These are phyloP conservation scores for Sepiola atlantica DNA, from an alignment of 2,888 invertebrate species.

Conservation along the genomic window DNA sequence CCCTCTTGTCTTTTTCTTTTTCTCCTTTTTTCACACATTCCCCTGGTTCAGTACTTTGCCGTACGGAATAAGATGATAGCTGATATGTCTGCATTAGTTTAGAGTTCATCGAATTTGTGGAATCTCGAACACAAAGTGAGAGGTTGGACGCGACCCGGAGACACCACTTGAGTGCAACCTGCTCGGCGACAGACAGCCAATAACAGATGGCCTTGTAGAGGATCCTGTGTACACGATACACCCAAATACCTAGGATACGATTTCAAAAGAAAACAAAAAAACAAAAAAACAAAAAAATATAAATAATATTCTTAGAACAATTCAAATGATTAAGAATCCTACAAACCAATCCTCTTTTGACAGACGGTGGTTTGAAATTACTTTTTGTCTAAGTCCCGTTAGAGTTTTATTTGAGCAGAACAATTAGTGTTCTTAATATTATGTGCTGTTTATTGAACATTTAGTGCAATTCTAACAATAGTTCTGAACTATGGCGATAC, in stretches of 20 bases:
- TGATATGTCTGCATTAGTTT: not conserved
- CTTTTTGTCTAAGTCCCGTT: too few species aligned
- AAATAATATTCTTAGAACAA: not conserved
- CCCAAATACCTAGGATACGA: not conserved
- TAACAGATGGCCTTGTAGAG: not conserved
- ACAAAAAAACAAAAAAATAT: not conserved
- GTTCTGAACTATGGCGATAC: too few species aligned
- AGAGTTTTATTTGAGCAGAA: too few species aligned
- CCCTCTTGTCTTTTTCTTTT: not conserved
- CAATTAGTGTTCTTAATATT: too few species aligned
- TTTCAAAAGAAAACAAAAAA: not conserved
- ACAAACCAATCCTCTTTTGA: too few species aligned
- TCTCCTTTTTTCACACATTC: not conserved
- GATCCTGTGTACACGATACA: not conserved
- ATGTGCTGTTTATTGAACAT: too few species aligned
- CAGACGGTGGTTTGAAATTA: too few species aligned
- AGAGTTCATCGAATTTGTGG: not conserved
- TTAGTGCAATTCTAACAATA: too few species aligned
- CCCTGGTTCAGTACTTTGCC: not conserved
- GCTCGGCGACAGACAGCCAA: not conserved
- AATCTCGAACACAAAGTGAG: not conserved
- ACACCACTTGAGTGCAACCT: not conserved
- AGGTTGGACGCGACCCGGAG: constrained; percentile 3
- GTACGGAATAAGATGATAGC: constrained; percentile 2
- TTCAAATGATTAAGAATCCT: not conserved